Conservation (phyloP, 1,140 invertebrate species). For the Apis florea region DNA sequence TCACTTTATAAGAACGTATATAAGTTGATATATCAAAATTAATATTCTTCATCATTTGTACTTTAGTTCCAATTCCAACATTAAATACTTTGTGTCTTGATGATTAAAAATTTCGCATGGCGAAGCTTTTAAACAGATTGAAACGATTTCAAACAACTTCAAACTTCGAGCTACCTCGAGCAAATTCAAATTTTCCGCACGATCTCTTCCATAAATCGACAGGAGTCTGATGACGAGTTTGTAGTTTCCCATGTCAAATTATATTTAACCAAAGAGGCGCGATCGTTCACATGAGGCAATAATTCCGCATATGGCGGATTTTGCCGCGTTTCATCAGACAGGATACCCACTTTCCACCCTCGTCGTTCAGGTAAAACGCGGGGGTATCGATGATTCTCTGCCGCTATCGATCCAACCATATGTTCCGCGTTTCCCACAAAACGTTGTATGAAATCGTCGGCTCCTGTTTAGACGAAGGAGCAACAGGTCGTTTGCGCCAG, state of each 20-base stretch:
- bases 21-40: too few species aligned
- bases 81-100: too few species aligned
- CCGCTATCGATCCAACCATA: conserved; percentile 64
- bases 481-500: conserved; percentile 56
- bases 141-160: not conserved
- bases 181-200: not conserved
- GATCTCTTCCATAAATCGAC: not conserved
- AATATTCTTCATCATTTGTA: too few species aligned
- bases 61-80: too few species aligned
- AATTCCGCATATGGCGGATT: conserved; percentile 67
- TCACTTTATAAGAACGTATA: too few species aligned
- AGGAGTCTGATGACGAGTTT: not conserved
- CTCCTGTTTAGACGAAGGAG: conserved; percentile 30
- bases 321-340: conserved; percentile 46
- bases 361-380: conserved; percentile 56
- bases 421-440: conserved; percentile 68
- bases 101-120: too few species aligned
- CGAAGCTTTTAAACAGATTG: too few species aligned
- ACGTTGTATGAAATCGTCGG: conserved; percentile 22
- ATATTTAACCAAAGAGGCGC: conserved; percentile 46
- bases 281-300: conserved; percentile 67
- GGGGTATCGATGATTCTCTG: conserved; percentile 48
- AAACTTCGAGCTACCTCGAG: not conserved
- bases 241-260: conserved; percentile 72
- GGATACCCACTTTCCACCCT: conserved; percentile 51